Evolutionary conservation across 1,140 invertebrate genomes (phyloP), one percentile per base, ranked within the genome.

Genomic region (Tetramorium parvispinum): DNA sequence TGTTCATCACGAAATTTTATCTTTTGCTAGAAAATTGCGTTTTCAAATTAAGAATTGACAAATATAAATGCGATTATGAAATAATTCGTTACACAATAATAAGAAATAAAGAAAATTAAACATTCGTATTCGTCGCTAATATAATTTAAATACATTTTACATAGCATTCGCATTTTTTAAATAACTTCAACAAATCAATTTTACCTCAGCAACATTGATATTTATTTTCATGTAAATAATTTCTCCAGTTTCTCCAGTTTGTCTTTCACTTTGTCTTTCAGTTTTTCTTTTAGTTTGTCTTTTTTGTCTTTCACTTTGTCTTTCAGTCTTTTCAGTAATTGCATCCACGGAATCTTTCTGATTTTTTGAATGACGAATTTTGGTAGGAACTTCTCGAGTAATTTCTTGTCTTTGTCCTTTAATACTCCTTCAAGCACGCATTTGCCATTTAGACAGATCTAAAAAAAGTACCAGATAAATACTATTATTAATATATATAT

Each of bases 371-470:
- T 1, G 3, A 6, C 49, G 46, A 83, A 73, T 49, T 61, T 43
- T 24, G 71, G 81, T 18, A 75, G 3, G 40, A 37, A 73, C 3
- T 63, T 43, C 10, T 57, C 70, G 16, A 61, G 27, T 32, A 37
- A 46, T 55, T 86, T 76, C 18, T 63, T 18, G 1, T 77, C 61
- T 24, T 13, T 63, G 4, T 27, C 55, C 55, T 68, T 49, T 68
- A 65, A 13, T 32, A 53, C 10, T 90, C 73, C 77, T 73, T 86
- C 86, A 3, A 88, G 10, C 0, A 86, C 59, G 8, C 79, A 90
- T 40, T 73, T 57, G 1, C 87, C 85, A 32, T 88, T 82, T 1
- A 89, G 55, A 18, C 86, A 89, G 21, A 63, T 53, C 87, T 87
- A 53, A 51, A 78, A 40, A 70, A 32, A 18, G 37, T 63, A 24